Conservation (phyloP, 1,140 invertebrate genomes). For the Planococcus citri region DNA sequence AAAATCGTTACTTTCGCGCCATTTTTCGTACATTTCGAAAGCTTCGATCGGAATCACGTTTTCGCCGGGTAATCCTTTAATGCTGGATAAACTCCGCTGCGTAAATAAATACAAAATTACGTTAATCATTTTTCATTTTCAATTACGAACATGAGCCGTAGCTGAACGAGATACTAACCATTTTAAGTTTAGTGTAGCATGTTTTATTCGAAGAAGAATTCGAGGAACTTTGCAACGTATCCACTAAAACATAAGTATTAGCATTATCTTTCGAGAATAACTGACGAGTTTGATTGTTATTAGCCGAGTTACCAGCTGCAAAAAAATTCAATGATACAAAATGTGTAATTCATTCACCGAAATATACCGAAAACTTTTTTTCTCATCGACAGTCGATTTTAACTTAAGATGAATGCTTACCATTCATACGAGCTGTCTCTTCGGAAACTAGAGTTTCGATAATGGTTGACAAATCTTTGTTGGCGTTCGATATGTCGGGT, state of each 20-base stretch:
- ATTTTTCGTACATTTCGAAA: conserved; percentile 13
- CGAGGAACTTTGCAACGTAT: background rate
- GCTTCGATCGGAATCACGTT: conserved; percentile 11
- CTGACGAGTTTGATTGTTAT: conserved; percentile 12
- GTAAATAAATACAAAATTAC: background rate
- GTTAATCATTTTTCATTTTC: background rate
- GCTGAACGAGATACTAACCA: background rate
- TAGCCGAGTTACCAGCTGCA: background rate
- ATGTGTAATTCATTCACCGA: no score
- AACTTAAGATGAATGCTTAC: background rate
- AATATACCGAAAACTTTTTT: no score
- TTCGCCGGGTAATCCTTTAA: conserved; percentile 12
- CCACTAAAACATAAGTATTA: background rate
- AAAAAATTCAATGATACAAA: background rate
- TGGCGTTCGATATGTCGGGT: conserved; percentile 45
- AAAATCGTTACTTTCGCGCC: conserved; percentile 12
- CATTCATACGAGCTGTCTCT: conserved; percentile 30
- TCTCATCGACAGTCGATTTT: no score
- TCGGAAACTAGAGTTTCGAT: conserved; percentile 63
- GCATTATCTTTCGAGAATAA: conserved; percentile 1
- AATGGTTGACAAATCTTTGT: conserved; percentile 65
- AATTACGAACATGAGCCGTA: background rate
- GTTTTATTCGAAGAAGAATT: background rate
- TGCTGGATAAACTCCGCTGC: conserved; percentile 1
- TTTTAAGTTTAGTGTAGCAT: conserved; percentile 8